Percentiles rank a stretch among this genome's conserved stretches.
Evolutionary conservation across 2,888 invertebrate species (phyloP).

Genomic region (Deilephila porcellus): DNA sequence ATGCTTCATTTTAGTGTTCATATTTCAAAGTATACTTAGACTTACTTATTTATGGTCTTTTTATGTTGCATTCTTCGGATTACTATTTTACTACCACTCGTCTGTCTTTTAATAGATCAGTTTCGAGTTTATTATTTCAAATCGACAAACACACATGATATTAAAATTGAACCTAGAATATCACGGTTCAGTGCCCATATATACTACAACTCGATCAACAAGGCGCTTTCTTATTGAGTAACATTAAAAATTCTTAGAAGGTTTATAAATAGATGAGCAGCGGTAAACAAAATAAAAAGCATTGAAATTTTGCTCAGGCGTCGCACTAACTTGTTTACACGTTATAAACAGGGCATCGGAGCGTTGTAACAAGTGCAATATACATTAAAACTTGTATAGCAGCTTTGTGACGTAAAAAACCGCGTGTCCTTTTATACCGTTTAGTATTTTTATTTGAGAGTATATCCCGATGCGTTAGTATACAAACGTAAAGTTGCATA

Average conservation of each 20-base stretch:
- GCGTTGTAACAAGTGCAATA: not conserved
- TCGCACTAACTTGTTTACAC: not conserved
- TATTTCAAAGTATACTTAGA: not conserved
- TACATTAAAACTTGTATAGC: not conserved
- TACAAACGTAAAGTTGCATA: too few species aligned
- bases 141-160: too few species aligned
- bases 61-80: too few species aligned
- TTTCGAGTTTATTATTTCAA: too few species aligned
- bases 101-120: too few species aligned
- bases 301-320: not conserved
- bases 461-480: too few species aligned
- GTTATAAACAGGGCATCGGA: not conserved
- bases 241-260: not conserved
- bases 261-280: not conserved
- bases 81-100: too few species aligned
- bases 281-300: constrained; percentile 10
- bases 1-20: not conserved
- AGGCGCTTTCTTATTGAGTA: not conserved
- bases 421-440: not conserved
- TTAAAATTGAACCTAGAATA: too few species aligned
- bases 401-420: not conserved
- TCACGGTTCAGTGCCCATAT: too few species aligned
- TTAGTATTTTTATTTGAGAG: not conserved
- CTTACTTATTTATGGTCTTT: not conserved
- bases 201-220: too few species aligned